Conservation (phyloP, 2,888 invertebrate genomes). For the Spodoptera picta region DNA sequence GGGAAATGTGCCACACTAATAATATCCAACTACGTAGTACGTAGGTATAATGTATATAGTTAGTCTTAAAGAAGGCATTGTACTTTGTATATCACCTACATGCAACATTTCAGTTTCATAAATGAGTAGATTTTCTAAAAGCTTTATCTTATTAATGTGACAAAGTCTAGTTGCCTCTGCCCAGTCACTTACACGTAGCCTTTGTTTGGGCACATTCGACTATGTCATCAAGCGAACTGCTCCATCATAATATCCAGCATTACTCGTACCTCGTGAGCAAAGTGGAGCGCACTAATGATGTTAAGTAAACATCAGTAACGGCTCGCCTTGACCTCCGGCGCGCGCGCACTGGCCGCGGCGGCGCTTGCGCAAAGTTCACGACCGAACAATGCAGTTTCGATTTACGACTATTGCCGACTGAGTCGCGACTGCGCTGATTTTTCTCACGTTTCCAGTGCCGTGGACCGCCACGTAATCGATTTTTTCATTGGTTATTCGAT, state of each 20-base stretch:
- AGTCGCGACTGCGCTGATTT: constrained; percentile 25
- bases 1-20: too few relatives aligned
- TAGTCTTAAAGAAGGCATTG: too few relatives aligned
- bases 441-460: constrained; percentile 38
- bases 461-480: constrained; percentile 3
- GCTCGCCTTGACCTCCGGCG: constrained; percentile 56
- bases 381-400: constrained; percentile 58
- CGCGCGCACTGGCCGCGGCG: constrained; percentile 4
- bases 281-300: constrained; percentile 45
- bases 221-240: not conserved
- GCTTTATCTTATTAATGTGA: too few relatives aligned
- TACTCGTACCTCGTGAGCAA: constrained; percentile 8
- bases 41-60: too few relatives aligned
- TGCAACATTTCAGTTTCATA: too few relatives aligned
- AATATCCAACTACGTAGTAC: too few relatives aligned
- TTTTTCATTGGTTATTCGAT: constrained; percentile 8
- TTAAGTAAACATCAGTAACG: constrained; percentile 46
- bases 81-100: too few relatives aligned
- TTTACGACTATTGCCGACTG: constrained; percentile 40
- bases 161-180: too few relatives aligned
- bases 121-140: too few relatives aligned
- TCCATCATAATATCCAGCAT: constrained; percentile 1
- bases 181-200: too few relatives aligned
- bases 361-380: constrained; percentile 60
- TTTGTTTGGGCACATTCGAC: too few relatives aligned